Conservation (phyloP, 2,888 invertebrate genomes). For the Molanna angustata region DNA sequence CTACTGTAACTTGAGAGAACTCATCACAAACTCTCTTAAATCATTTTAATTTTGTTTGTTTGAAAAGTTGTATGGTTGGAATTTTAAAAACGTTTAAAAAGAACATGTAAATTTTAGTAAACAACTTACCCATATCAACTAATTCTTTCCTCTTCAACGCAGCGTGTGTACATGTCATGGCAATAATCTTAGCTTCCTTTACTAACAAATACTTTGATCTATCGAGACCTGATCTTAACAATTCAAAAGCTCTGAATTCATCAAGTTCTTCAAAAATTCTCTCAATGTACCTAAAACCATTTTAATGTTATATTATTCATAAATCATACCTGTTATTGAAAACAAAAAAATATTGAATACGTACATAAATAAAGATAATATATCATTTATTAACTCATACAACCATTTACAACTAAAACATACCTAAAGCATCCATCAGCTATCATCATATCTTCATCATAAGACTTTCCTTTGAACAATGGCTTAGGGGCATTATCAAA, state of each 20-base stretch:
- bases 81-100: too few relatives aligned
- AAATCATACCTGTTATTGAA: neutral
- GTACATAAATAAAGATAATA: too few relatives aligned
- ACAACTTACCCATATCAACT: conserved; percentile 76
- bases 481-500: conserved; percentile 93
- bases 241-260: conserved; percentile 97
- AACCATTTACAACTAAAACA: too few relatives aligned
- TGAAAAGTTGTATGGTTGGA: too few relatives aligned
- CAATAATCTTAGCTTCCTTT: conserved; percentile 98
- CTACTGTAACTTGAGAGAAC: too few relatives aligned
- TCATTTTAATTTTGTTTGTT: too few relatives aligned
- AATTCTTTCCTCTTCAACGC: conserved; percentile 95
- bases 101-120: too few relatives aligned
- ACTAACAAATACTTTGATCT: conserved; percentile 95
- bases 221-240: conserved; percentile 92
- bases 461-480: conserved; percentile 75
- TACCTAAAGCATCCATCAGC: conserved; percentile 89
- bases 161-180: conserved; percentile 99
- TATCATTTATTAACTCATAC: too few relatives aligned
- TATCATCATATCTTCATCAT: conserved; percentile 80
- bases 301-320: neutral
- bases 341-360: neutral
- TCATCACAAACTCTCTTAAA: too few relatives aligned
- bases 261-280: conserved; percentile 96
- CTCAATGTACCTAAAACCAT: conserved; percentile 70